Base-by-base conservation (phyloP, 2,797 vertebrate species). In the Sebastes wilsoni region DNA sequence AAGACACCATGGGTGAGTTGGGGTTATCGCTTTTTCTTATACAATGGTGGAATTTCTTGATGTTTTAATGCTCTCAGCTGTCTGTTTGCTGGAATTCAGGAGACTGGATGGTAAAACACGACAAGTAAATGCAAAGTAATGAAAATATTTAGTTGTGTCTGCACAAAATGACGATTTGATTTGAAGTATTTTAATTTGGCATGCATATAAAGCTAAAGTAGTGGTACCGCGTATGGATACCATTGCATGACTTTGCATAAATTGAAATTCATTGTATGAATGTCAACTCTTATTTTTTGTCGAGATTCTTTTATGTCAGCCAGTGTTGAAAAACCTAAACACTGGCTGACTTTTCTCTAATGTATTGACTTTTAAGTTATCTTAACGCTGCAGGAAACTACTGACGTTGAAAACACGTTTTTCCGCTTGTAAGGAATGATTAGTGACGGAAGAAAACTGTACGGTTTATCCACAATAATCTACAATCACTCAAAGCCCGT, bases 1-100 rank as follows among this genome's bases (percentile, higher is more conserved):
- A 32, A 65, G 49, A 38, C 27, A 81, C 46, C 28, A 96, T 96
- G 96, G 96, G 96, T 96, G 79, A 96, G 96, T 94, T n/a, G 4
- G 20, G 18, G 10, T 60, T 56, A 13, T 72, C 0, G 1, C 1
- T n/a, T 32, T 58, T 10, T 60, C 10, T 66, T 49, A 25, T 8
- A 25, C 1, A 16, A 6, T 12, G 4, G 1, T 14, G 5, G 46
- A 2, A 32, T 75, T 70, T 72, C 22, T 64, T 16, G 7, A 64
- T 34, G 38, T 81, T 72, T 82, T 77, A 8, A 56, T 34, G 5
- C 4, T 42, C 18, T 54, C 7, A 2, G 13, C 6, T 22, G 59
- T 13, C 54, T 64, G 27, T 55, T 66, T 34, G 8, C 6, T 42
- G 1, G 32, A 30, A 30, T 28, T 16, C 2, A 1, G 13, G 16